Base-by-base conservation (phyloP, 2,797 vertebrate genomes). In the Streptopelia turtur region DNA sequence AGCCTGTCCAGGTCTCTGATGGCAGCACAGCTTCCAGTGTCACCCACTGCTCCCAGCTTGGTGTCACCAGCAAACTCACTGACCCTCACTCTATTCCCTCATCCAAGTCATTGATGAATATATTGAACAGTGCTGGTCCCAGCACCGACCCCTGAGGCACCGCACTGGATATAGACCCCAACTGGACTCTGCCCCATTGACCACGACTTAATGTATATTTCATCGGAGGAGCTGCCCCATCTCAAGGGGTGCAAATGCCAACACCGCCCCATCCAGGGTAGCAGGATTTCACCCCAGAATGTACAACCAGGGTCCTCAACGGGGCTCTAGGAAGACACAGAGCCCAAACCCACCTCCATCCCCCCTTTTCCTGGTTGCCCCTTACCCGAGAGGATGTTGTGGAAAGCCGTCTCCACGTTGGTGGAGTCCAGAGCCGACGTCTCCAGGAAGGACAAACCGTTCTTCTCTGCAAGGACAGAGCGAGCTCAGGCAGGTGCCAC, bases 361-460 rank as follows among this genome's bases (percentile, higher is more conserved):
- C 5, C 16, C 16, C 1, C 5, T n/a, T 39, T 16, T 23, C 57
- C 49, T 2, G 22, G 24, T 1, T 21, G 4, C 47, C 31, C 90
- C 95, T 96, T 59, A 99, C 99, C 98, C 39, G 98, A 97, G 72
- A 99, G 98, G 81, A 99, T 98, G 21, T 97, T 99, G 91, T 99
- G 98, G 94, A 99, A 99, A 68, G 99, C 98, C 3, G 96, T 98
- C 95, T 99, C 99, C 94, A 99, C 98, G 3, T 99, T 99, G 83
- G 98, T 98, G 6, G 99, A 99, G 93, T 99, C 99, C 84, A 99
- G 97, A 3, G 99, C 99, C 4, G 99, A 99, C 0, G 99, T 99
- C 96, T 99, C 99, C 13, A 99, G 97, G 97, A 99, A 99, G 45
- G 98, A 98, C 93, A 99, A 89, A 41, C 98, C 98, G 0, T 99